Evolutionary conservation across 2,113 vertebrate genomes (phyloP).

Genomic region (Dasyprocta punctata): DNA sequence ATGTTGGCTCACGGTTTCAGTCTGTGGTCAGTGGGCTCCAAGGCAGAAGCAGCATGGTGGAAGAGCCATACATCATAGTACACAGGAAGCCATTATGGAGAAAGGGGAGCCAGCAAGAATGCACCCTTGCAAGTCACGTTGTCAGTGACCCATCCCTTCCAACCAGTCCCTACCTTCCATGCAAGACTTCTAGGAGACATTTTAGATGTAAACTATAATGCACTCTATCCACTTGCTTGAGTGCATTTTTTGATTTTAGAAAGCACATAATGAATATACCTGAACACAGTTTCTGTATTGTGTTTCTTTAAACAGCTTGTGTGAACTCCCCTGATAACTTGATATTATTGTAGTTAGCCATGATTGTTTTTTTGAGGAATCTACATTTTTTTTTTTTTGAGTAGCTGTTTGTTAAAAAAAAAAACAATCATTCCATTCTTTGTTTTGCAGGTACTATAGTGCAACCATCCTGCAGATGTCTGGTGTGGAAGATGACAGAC

Average conservation of each 20-base stretch:
- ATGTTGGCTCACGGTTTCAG: not conserved
- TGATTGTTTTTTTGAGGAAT: not conserved
- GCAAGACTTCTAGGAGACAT: not conserved
- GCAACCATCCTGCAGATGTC: slow-evolving; percentile 99
- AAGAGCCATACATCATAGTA: not conserved
- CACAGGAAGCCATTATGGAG: not conserved
- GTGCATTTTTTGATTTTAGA: not conserved
- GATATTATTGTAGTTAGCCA: not conserved
- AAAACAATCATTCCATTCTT: slow-evolving; percentile 45
- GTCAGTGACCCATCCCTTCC: not conserved
- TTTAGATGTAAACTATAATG: not conserved
- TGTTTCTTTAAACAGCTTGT: not conserved
- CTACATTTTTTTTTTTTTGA: not conserved
- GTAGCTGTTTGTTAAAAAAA: not conserved
- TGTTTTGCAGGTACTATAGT: slow-evolving; percentile 94
- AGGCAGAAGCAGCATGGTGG: not conserved
- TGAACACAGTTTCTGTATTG: not conserved
- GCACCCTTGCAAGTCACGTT: not conserved
- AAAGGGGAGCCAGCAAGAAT: not conserved
- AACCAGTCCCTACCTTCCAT: not conserved
- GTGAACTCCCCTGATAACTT: not conserved
- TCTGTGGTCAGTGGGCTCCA: not conserved
- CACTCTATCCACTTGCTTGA: not conserved
- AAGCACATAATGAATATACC: not conserved
- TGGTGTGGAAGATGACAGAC: slow-evolving; percentile 93